Conservation (phyloP, 53 echinoderm and acorn worm genomes). For the Crossaster papposus region DNA sequence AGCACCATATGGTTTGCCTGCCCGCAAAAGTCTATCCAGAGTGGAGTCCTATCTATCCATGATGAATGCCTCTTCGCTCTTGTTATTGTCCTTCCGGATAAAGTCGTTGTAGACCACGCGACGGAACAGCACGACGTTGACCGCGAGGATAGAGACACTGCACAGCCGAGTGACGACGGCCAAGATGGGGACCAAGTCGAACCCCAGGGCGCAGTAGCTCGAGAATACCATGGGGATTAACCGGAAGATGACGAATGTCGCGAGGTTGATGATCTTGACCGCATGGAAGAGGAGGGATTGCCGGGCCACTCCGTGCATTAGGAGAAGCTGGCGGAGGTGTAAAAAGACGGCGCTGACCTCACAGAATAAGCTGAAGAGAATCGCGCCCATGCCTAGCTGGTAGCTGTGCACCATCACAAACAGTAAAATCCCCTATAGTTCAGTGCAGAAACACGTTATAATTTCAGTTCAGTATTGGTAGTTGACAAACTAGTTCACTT, state of each 20-base stretch:
- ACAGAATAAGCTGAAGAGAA: not conserved
- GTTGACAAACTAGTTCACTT: no score
- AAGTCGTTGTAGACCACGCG: slow-evolving; percentile 70
- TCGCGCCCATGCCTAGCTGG: slow-evolving; percentile 2
- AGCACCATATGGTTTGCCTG: not conserved
- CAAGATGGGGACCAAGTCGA: slow-evolving; percentile 44
- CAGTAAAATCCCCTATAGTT: not conserved
- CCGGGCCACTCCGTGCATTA: slow-evolving; percentile 69
- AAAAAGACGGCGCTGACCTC: slow-evolving; percentile 79
- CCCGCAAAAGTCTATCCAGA: not conserved
- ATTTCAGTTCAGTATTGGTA: not conserved
- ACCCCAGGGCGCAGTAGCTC: slow-evolving; percentile 35
- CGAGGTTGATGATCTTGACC: slow-evolving; percentile 66
- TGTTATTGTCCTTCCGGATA: slow-evolving; percentile 33
- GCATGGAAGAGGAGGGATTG: slow-evolving; percentile 38
- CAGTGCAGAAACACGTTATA: not conserved
- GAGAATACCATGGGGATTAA: slow-evolving; percentile 63
- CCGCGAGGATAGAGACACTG: slow-evolving; percentile 39
- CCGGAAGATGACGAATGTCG: slow-evolving; percentile 67
- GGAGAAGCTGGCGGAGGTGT: slow-evolving; percentile 69
- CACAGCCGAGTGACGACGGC: slow-evolving; percentile 32
- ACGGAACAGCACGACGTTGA: slow-evolving; percentile 70
- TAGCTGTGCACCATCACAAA: not conserved
- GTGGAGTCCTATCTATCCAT: slow-evolving; percentile 14
- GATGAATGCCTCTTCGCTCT: slow-evolving; percentile 36